phyloP scores from a whole-genome alignment of 2,113 vertebrate species.

The Rhinolophus ferrumequinum region DNA sequence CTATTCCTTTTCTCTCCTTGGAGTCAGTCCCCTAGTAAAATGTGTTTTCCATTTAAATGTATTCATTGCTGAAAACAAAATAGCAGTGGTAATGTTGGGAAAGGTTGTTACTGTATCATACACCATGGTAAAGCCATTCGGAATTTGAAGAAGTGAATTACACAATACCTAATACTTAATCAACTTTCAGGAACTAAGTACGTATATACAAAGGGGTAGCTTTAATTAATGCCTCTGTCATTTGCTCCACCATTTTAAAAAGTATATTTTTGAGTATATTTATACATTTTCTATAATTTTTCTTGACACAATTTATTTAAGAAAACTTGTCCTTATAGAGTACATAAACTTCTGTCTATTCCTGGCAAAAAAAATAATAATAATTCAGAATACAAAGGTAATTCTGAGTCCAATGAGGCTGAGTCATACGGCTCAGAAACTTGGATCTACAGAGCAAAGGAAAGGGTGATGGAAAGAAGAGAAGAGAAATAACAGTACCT shows the following conservation, averaged over 20 bases:
- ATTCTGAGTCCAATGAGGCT: background rate
- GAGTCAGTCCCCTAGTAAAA: background rate
- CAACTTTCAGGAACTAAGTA: background rate
- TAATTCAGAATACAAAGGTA: background rate
- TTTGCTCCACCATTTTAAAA: constrained; percentile 40
- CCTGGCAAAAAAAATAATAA: background rate
- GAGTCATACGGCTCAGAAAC: background rate
- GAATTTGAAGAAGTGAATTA: constrained; percentile 6
- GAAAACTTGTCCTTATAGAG: background rate
- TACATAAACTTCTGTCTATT: background rate
- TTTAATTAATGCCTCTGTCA: background rate
- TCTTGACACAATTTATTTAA: background rate
- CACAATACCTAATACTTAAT: background rate
- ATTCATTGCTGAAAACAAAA: constrained; percentile 60
- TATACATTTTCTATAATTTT: background rate
- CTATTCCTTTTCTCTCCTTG: background rate
- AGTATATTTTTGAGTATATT: background rate
- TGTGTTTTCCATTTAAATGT: constrained; percentile 30
- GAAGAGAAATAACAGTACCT: background rate
- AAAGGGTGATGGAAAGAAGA: background rate
- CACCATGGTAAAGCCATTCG: background rate
- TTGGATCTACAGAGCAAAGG: background rate
- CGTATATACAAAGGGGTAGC: background rate
- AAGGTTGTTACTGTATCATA: background rate
- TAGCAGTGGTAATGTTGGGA: background rate